Conservation (phyloP, 2,113 vertebrate species). For the Lophotis ruficrista region DNA sequence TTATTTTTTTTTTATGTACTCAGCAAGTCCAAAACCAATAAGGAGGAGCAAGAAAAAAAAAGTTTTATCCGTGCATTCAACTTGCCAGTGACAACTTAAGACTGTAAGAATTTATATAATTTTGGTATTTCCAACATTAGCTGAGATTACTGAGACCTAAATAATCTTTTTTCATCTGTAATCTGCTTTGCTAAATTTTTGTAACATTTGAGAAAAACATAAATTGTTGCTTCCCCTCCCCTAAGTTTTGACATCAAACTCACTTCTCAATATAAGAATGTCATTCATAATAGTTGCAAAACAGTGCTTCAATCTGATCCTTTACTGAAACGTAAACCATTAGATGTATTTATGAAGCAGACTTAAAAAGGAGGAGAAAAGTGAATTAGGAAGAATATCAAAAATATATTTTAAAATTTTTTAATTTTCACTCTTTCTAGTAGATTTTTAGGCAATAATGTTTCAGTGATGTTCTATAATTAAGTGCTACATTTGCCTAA, state of each 20-base stretch:
- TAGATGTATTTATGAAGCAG: neutral
- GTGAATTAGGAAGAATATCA: neutral
- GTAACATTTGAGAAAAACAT: neutral
- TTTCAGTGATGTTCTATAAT: neutral
- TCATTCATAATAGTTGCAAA: neutral
- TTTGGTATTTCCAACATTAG: neutral
- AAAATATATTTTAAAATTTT: neutral
- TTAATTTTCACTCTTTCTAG: neutral
- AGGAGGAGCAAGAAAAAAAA: neutral
- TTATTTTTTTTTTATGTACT: neutral
- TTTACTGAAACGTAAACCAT: neutral
- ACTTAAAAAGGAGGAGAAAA: neutral
- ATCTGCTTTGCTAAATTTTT: neutral
- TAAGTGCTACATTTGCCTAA: neutral
- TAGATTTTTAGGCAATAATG: neutral
- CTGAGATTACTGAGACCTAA: neutral
- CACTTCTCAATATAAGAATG: neutral
- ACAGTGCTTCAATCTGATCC: neutral
- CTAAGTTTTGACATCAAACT: neutral
- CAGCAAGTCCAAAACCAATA: neutral
- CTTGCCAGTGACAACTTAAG: neutral
- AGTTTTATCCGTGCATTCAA: neutral
- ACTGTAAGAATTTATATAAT: neutral
- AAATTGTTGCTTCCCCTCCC: neutral
- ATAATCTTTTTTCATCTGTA: neutral